Conservation (phyloP, 1,140 invertebrate genomes). For the Agrypnia vestita region DNA sequence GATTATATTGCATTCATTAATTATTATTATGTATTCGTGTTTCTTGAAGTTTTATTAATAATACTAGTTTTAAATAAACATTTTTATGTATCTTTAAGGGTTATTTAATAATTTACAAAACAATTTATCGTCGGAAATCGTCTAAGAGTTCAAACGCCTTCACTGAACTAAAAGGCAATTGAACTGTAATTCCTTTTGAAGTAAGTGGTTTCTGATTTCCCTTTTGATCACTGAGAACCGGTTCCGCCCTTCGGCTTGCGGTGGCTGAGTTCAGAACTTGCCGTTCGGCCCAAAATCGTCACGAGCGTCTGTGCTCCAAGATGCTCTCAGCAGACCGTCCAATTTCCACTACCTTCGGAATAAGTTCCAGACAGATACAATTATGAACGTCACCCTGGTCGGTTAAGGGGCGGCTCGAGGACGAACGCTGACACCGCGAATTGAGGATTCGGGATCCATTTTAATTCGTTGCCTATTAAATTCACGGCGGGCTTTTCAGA, state of each 20-base stretch:
- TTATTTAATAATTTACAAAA: no score
- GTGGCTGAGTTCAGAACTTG: background rate
- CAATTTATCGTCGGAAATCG: no score
- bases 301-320: background rate
- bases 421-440: slow-evolving; percentile 15
- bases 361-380: slow-evolving; percentile 15
- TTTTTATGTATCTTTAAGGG: no score
- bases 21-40: no score
- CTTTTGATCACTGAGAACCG: no score
- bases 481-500: slow-evolving; percentile 31
- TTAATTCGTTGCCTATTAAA: slow-evolving; percentile 40
- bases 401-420: slow-evolving; percentile 11
- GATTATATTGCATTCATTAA: no score
- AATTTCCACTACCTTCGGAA: slow-evolving; percentile 10
- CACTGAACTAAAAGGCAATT: no score
- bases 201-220: no score
- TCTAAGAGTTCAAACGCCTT: no score
- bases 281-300: background rate
- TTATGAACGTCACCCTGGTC: slow-evolving; percentile 29
- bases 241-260: background rate
- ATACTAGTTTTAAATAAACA: no score
- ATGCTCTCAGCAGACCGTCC: background rate
- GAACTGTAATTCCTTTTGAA: no score
- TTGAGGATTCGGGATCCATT: slow-evolving; percentile 36
- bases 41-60: no score